A percentile compares a stretch with the other conserved stretches of the same genome.
These are phyloP conservation scores for Sisor rabdophorus DNA, from an alignment of 2,113 vertebrate species.

Conservation along the genomic window DNA sequence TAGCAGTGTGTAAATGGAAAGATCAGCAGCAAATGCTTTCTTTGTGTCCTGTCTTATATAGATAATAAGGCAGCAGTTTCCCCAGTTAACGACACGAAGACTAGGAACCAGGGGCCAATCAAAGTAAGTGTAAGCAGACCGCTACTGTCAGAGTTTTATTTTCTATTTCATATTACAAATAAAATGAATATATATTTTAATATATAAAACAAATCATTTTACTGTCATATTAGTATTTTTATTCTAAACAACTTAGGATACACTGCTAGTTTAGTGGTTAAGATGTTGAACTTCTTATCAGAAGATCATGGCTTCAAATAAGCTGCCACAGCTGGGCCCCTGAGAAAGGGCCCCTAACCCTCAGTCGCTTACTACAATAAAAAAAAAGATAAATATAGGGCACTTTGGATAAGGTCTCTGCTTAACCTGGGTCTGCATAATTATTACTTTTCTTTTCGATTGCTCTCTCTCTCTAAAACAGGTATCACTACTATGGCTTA, in stretches of 20 bases:
- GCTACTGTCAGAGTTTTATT: neutral
- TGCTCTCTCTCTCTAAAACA: conserved; percentile 54
- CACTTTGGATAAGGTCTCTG: neutral
- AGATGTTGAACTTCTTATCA: too few species aligned
- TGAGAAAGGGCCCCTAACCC: too few species aligned
- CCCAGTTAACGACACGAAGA: conserved; percentile 91
- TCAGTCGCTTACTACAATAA: too few species aligned
- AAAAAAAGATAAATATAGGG: too few species aligned
- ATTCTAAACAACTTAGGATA: neutral
- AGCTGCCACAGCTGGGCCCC: too few species aligned
- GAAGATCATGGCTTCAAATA: too few species aligned
- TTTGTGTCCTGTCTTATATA: conserved; percentile 48
- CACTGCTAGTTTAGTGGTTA: neutral
- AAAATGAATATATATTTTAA: too few species aligned
- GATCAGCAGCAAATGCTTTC: neutral
- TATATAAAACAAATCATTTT: too few species aligned
- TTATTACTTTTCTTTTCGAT: neutral
- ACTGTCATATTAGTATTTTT: neutral
- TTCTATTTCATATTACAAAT: neutral
- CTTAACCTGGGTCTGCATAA: neutral
- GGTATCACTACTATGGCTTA: conserved; percentile 99
- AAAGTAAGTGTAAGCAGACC: conserved; percentile 77
- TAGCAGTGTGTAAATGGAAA: neutral
- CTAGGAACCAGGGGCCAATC: conserved; percentile 97
- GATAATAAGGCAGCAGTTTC: conserved; percentile 99